Evolutionary conservation across 2,888 invertebrate species (phyloP), one percentile per base, ranked within the genome.

Genomic region (Eupithecia abbreviata): DNA sequence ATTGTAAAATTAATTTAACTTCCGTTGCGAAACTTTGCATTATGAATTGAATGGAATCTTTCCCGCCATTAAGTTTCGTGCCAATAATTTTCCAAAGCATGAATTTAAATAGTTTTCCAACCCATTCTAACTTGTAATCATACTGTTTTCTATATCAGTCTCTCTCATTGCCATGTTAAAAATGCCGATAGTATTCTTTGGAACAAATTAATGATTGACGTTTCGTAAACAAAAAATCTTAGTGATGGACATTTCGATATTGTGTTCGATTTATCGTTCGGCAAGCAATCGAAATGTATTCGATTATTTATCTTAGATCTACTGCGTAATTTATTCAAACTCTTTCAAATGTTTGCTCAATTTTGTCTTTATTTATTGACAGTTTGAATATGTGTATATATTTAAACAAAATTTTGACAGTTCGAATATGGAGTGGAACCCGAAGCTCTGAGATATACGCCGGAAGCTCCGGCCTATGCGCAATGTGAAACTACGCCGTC

Each of bases 391-490:
- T 87, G 97, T 30, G 30, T 30, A 1, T 30, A 30, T 30, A 30
- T 30, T 30, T 30, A 30, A 30, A 30, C 30, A 30, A 30, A 30
- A 30, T 30, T 30, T 30, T 30, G 0, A 30, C 30, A 97, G 96
- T 96, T 98, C 85, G 97, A 97, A 83, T 98, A 97, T 87, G 97
- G 97, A 68, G 96, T 96, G 9, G 98, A 98, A 88, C 98, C 99
- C 0, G 97, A 98, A 81, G 96, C 96, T 79, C 91, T 98, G 74
- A 95, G 96, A 51, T 97, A 96, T 86, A 95, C 96, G 65, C 96
- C 96, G 12, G 96, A 97, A 80, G 93, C 96, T 18, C 96, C 96
- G 69, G 92, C 96, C 51, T 89, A 90, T 80, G 90, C 90, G 13
- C 96, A 97, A 76, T 97, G 97, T 85, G 97, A 97, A 79, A 88